Percentiles rank a stretch among this genome's conserved stretches.
Conservation (phyloP, 2,888 invertebrate species). For the Osmoderma eremita region DNA sequence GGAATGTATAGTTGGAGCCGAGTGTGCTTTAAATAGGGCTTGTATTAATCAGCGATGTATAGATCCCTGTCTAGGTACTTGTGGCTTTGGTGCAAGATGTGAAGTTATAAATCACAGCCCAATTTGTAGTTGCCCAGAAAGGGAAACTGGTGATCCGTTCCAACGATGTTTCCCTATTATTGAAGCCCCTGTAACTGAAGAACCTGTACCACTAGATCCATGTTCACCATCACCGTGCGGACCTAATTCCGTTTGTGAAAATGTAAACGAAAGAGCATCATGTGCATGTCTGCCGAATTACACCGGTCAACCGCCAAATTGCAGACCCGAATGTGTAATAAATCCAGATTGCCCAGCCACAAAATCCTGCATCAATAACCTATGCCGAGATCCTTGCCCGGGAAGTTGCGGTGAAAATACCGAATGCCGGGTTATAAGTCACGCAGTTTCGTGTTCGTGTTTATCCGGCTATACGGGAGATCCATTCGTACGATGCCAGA, state of each 20-base stretch:
- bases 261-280: conserved; percentile 73
- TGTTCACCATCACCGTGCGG: conserved; percentile 86
- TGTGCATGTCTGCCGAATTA: conserved; percentile 83
- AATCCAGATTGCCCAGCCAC: conserved; percentile 83
- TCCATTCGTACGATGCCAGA: conserved; percentile 79
- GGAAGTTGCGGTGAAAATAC: conserved; percentile 84
- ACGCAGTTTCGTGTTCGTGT: conserved; percentile 85
- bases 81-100: conserved; percentile 67
- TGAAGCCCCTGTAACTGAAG: conserved; percentile 65
- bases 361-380: conserved; percentile 82
- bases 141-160: conserved; percentile 82
- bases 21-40: conserved; percentile 66
- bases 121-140: conserved; percentile 67
- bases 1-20: conserved; percentile 66
- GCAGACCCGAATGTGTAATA: conserved; percentile 84
- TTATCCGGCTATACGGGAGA: conserved; percentile 80
- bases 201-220: conserved; percentile 66
- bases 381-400: conserved; percentile 84
- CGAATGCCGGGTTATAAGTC: conserved; percentile 81
- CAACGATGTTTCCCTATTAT: conserved; percentile 69
- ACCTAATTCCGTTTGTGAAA: conserved; percentile 79
- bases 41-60: conserved; percentile 68
- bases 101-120: conserved; percentile 68
- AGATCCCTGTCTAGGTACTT: conserved; percentile 69
- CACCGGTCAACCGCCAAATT: conserved; percentile 82